Conservation (phyloP, 2,888 invertebrate species). For the Parelbella ahira region DNA sequence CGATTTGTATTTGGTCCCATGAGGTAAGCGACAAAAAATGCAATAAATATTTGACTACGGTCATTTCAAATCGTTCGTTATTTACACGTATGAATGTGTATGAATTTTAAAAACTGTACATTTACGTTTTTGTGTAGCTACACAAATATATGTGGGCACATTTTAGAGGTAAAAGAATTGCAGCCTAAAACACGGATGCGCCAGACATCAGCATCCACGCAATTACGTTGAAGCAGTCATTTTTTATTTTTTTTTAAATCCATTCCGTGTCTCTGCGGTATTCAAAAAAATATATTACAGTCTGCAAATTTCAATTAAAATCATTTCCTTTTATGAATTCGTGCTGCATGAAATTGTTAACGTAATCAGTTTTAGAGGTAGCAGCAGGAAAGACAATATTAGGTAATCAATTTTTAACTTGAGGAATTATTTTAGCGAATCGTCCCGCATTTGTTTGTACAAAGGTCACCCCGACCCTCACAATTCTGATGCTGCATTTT, state of each 20-base stretch:
- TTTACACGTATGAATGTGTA: conserved; percentile 14
- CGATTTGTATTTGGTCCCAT: conserved; percentile 23
- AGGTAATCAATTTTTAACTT: no score
- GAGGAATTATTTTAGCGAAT: no score
- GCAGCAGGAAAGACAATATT: no score
- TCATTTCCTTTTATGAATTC: conserved; percentile 53
- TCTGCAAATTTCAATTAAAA: conserved; percentile 46
- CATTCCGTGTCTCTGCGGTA: conserved; percentile 46
- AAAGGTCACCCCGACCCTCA: no score
- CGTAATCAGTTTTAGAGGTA: no score
- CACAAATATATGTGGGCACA: no score
- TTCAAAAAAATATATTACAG: conserved; percentile 48
- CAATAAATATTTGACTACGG: conserved; percentile 25
- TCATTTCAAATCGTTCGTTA: conserved; percentile 20
- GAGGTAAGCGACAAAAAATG: conserved; percentile 21
- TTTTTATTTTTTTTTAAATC: conserved; percentile 51
- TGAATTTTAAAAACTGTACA: conserved; percentile 17
- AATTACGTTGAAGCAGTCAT: conserved; percentile 48
- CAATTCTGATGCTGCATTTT: no score
- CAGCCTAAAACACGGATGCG: conserved; percentile 18
- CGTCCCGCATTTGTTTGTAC: no score
- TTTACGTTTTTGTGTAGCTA: no score
- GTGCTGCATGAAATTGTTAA: no score
- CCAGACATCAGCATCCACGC: conserved; percentile 44
- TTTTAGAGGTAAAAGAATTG: conserved; percentile 7